These are phyloP conservation scores for Acanthis flammea DNA, from an alignment of 2,797 vertebrate genomes.

Conservation along the genomic window DNA sequence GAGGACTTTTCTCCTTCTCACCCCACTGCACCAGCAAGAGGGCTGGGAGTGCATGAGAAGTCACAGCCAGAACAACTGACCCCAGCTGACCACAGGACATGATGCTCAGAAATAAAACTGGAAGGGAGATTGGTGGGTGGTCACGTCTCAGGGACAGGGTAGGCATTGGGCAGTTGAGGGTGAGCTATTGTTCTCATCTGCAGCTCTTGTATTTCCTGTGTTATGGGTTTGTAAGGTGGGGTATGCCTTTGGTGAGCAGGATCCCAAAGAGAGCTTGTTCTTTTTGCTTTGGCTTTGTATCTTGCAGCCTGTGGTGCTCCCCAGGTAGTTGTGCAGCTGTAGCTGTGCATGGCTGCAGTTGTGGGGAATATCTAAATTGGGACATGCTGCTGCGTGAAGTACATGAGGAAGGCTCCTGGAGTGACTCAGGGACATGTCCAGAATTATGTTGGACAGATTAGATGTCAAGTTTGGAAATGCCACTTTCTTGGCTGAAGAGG, in stretches of 20 bases:
- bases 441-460: neutral
- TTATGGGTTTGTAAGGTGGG: accelerated
- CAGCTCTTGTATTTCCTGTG: neutral
- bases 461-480: neutral
- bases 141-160: neutral
- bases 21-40: accelerated
- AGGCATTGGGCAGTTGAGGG: accelerated
- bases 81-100: accelerated
- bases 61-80: neutral
- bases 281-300: neutral
- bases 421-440: neutral
- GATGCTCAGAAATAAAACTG: neutral
- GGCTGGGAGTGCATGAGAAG: neutral
- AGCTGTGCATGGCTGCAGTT: neutral
- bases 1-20: neutral
- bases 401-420: neutral
- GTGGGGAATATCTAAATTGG: neutral
- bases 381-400: neutral
- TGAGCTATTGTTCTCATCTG: neutral
- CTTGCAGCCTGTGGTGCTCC: neutral
- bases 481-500: neutral
- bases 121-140: no score
- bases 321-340: neutral
- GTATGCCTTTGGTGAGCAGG: neutral
- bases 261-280: neutral